These are phyloP conservation scores for Hoplostethus mediterraneus DNA, from an alignment of 2,797 vertebrate species.

Conservation along the genomic window DNA sequence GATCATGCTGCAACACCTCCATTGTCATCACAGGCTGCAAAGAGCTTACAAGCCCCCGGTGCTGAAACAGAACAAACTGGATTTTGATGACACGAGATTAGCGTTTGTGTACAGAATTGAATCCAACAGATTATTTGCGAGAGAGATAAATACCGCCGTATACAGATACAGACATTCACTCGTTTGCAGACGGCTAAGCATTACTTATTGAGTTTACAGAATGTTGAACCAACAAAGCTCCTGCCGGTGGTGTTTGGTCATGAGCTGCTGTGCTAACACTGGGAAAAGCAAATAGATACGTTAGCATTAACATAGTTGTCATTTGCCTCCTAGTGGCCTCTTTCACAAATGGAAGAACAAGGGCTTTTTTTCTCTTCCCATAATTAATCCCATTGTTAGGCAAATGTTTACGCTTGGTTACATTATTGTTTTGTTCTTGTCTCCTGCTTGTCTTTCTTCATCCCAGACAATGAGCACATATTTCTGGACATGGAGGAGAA, in stretches of 20 bases:
- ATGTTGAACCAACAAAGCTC: neutral
- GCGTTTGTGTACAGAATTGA: neutral
- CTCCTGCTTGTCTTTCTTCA: conserved; percentile 59
- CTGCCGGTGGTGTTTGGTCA: conserved; percentile 10
- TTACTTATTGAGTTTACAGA: neutral
- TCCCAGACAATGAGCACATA: conserved; percentile 90
- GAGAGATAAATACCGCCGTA: neutral
- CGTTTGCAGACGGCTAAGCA: neutral
- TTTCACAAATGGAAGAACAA: conserved; percentile 60
- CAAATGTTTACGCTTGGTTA: conserved; percentile 72
- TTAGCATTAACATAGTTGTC: conserved; percentile 41
- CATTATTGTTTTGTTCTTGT: conserved; percentile 73
- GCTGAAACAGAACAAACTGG: neutral
- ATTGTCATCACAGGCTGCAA: conserved; percentile 8
- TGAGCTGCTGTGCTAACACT: conserved; percentile 1
- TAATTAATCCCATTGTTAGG: conserved; percentile 77
- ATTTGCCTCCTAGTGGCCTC: conserved; percentile 46
- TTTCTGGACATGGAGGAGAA: conserved; percentile 94
- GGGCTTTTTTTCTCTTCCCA: conserved; percentile 53
- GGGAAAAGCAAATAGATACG: conserved; percentile 8
- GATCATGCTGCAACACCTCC: conserved; percentile 2
- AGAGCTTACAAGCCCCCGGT: neutral
- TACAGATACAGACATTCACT: neutral
- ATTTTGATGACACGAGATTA: neutral
- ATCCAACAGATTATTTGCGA: neutral